Percentiles rank a stretch among this genome's conserved stretches.
These are phyloP conservation scores for Alloscopus bannaensis DNA, from an alignment of 2,888 invertebrate species.

Conservation along the genomic window DNA sequence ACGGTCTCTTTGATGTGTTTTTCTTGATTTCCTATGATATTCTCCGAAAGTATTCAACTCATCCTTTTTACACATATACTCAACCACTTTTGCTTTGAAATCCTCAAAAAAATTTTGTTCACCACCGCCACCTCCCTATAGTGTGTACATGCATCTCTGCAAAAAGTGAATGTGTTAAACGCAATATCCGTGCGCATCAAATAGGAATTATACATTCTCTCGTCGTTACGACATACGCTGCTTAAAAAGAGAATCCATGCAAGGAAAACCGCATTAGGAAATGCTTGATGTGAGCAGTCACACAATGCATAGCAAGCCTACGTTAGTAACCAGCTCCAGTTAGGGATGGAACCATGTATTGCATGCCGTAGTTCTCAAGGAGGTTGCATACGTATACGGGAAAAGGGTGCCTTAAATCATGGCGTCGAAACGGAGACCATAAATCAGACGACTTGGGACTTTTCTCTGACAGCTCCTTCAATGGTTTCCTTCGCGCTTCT, in stretches of 20 bases:
- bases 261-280: too few species aligned
- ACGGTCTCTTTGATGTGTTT: background rate
- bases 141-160: too few species aligned
- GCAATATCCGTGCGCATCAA: too few species aligned
- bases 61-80: background rate
- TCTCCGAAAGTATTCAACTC: background rate
- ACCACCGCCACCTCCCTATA: too few species aligned
- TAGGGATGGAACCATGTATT: background rate
- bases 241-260: background rate
- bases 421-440: conserved; percentile 73
- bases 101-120: too few species aligned
- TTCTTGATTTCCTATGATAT: background rate
- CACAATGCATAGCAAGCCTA: background rate
- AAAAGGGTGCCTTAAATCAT: conserved; percentile 72
- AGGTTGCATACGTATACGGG: background rate
- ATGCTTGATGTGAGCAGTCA: too few species aligned
- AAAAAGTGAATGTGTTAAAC: too few species aligned
- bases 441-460: conserved; percentile 73
- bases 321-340: background rate
- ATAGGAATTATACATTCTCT: too few species aligned
- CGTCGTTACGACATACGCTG: background rate
- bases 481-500: conserved; percentile 53
- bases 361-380: background rate
- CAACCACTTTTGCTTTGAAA: background rate
- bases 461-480: conserved; percentile 71